Conservation (phyloP, 2,888 invertebrate genomes). For the Ommatoiulus sabulosus region DNA sequence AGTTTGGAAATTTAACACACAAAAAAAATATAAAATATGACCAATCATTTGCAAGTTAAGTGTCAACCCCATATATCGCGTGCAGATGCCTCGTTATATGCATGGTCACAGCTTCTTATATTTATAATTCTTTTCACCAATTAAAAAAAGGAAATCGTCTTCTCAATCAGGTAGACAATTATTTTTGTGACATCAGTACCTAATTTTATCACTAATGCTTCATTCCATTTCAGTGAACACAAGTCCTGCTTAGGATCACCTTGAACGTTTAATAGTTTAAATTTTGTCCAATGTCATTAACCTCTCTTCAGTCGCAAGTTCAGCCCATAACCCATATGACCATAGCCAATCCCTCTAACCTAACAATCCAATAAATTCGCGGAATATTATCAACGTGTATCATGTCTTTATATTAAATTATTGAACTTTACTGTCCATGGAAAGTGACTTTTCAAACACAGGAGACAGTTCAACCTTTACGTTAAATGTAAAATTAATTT, state of each 20-base stretch:
- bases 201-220: neutral
- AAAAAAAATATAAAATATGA: too few species aligned
- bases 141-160: too few species aligned
- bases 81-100: too few species aligned
- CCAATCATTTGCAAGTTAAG: too few species aligned
- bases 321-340: neutral
- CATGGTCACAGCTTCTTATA: too few species aligned
- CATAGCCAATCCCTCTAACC: too few species aligned
- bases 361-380: neutral
- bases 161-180: too few species aligned
- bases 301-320: neutral
- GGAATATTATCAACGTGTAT: neutral
- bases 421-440: neutral
- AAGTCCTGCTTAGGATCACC: neutral
- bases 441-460: neutral
- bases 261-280: neutral
- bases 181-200: neutral
- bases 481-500: too few species aligned
- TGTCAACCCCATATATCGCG: too few species aligned
- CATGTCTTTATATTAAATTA: too few species aligned
- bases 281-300: constrained; percentile 18
- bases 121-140: too few species aligned
- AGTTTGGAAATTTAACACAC: too few species aligned
- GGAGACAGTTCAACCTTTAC: neutral
- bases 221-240: neutral